Percentiles rank a stretch among this genome's conserved stretches.
Evolutionary conservation across 1,140 invertebrate species (phyloP).

Genomic region (Leptopilina boulardi): DNA sequence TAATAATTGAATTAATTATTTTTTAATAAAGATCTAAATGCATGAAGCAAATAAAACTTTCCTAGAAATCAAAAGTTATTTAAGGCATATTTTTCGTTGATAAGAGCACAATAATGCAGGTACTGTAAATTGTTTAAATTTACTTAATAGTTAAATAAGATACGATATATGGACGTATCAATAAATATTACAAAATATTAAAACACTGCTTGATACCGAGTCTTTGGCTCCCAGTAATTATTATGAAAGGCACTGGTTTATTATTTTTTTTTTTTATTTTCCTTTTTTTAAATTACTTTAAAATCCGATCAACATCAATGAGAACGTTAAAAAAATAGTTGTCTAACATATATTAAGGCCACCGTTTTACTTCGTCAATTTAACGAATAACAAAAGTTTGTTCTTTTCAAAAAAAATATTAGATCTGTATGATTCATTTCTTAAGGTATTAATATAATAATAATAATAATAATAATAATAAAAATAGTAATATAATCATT

Average conservation of each 20-base stretch:
- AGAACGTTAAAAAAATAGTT: background rate
- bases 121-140: background rate
- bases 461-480: no score
- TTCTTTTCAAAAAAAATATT: no score
- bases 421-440: no score
- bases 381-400: background rate
- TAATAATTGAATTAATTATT: no score
- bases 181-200: slow-evolving; percentile 8
- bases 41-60: no score
- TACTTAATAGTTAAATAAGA: background rate
- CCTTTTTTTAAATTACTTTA: background rate
- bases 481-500: no score
- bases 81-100: background rate
- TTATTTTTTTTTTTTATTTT: background rate
- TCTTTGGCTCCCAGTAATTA: slow-evolving; percentile 30
- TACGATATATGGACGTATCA: slow-evolving; percentile 2
- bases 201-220: slow-evolving; percentile 29
- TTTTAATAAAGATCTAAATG: no score
- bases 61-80: no score
- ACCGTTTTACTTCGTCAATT: background rate
- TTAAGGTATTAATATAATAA: no score
- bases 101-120: background rate
- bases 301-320: background rate
- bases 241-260: slow-evolving; percentile 4
- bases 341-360: background rate